A percentile compares a stretch with the other conserved stretches of the same genome.
Conservation (phyloP, 1,140 invertebrate species). For the Drosophila tropicalis region DNA sequence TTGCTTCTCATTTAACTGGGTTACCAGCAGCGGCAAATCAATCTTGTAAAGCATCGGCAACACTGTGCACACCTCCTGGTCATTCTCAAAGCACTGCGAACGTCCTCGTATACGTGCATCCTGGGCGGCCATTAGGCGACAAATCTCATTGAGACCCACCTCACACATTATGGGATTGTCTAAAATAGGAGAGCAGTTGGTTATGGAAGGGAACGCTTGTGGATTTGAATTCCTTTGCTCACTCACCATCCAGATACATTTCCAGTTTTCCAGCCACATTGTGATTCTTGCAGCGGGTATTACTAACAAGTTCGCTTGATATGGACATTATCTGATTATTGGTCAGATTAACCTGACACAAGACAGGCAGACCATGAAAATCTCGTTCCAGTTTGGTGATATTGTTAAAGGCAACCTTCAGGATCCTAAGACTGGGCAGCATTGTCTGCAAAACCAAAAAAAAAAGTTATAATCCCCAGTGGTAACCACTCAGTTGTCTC, state of each 20-base stretch:
- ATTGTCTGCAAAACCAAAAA: slow-evolving; percentile 85
- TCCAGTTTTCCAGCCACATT: slow-evolving; percentile 89
- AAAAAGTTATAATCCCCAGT: too few relatives aligned
- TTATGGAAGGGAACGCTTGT: too few relatives aligned
- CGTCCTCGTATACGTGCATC: slow-evolving; percentile 88
- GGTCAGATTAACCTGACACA: slow-evolving; percentile 90
- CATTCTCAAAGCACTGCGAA: slow-evolving; percentile 84
- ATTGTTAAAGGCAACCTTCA: slow-evolving; percentile 90
- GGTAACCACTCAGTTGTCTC: background rate
- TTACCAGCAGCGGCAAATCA: slow-evolving; percentile 60
- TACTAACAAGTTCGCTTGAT: slow-evolving; percentile 89
- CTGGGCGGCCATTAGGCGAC: slow-evolving; percentile 87
- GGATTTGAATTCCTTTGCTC: too few relatives aligned
- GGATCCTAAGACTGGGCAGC: slow-evolving; percentile 88
- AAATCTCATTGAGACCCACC: slow-evolving; percentile 87
- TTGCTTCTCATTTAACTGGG: slow-evolving; percentile 56
- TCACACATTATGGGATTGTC: slow-evolving; percentile 91
- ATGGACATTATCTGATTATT: slow-evolving; percentile 89
- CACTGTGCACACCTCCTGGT: slow-evolving; percentile 83
- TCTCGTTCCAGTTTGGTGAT: slow-evolving; percentile 89
- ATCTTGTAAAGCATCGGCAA: slow-evolving; percentile 83
- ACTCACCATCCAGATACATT: slow-evolving; percentile 90
- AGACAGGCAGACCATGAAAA: slow-evolving; percentile 90
- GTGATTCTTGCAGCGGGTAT: slow-evolving; percentile 90
- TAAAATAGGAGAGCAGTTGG: slow-evolving; percentile 63